A percentile compares a stretch with the other conserved stretches of the same genome.
Evolutionary conservation across 1,140 invertebrate genomes (phyloP).

Genomic region (Pemphigus obesinymphae): DNA sequence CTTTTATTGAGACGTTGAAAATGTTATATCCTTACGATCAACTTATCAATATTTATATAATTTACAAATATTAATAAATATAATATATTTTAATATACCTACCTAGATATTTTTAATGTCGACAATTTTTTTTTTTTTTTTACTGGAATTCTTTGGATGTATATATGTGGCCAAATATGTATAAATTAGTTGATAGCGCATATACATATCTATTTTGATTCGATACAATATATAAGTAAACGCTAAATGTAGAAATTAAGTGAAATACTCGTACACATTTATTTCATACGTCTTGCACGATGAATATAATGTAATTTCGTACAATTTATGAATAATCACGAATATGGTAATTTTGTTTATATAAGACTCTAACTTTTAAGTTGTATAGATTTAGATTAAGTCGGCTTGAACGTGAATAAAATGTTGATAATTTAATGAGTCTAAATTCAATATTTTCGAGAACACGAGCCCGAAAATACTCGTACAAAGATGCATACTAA

Average conservation of each 20-base stretch:
- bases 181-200: too few species aligned
- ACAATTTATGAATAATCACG: constrained; percentile 16
- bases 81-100: too few species aligned
- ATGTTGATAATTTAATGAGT: not conserved
- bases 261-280: not conserved
- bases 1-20: too few species aligned
- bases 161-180: too few species aligned
- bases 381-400: not conserved
- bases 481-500: not conserved
- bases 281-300: not conserved
- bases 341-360: constrained; percentile 8
- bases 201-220: too few species aligned
- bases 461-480: not conserved
- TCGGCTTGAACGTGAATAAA: not conserved
- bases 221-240: not conserved
- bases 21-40: too few species aligned
- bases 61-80: too few species aligned
- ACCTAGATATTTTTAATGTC: too few species aligned
- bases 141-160: too few species aligned
- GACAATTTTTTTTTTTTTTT: too few species aligned
- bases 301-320: not conserved
- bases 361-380: not conserved
- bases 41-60: too few species aligned
- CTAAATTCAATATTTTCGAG: not conserved
- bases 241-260: not conserved